phyloP scores from a whole-genome alignment of 1,140 invertebrate genomes.

The Oedothorax gibbosus region DNA sequence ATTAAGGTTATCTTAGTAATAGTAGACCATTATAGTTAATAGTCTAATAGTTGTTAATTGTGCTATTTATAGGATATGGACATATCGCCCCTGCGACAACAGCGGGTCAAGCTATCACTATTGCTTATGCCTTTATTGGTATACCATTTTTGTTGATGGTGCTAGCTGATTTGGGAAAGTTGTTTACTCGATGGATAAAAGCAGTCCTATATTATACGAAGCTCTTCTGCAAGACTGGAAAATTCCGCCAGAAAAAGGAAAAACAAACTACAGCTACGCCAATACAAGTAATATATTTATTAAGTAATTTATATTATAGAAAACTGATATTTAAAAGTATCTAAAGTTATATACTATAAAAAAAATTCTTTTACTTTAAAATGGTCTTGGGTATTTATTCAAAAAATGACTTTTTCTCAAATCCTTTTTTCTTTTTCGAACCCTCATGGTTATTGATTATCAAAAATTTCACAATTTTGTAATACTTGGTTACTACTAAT shows the following conservation, averaged over 20 bases:
- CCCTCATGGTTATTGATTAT: too few relatives aligned
- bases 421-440: too few relatives aligned
- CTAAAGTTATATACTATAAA: not conserved
- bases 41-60: too few relatives aligned
- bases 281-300: conserved; percentile 80
- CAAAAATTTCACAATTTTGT: too few relatives aligned
- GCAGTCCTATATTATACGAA: conserved; percentile 92
- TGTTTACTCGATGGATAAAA: conserved; percentile 91
- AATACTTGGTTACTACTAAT: too few relatives aligned
- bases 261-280: conserved; percentile 72
- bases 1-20: too few relatives aligned
- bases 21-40: too few relatives aligned
- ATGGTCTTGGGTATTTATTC: too few relatives aligned
- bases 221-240: conserved; percentile 84
- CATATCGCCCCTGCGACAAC: conserved; percentile 90
- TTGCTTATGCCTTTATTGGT: conserved; percentile 93
- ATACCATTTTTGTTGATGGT: conserved; percentile 94
- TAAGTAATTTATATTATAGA: not conserved
- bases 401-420: too few relatives aligned
- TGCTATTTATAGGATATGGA: conserved; percentile 84
- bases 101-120: conserved; percentile 86
- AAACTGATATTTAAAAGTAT: not conserved
- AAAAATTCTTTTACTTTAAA: too few relatives aligned
- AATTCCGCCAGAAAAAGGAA: conserved; percentile 48
- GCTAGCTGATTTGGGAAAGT: conserved; percentile 91